phyloP scores from a whole-genome alignment of 1,140 invertebrate genomes.

The Subanguina moxae region DNA sequence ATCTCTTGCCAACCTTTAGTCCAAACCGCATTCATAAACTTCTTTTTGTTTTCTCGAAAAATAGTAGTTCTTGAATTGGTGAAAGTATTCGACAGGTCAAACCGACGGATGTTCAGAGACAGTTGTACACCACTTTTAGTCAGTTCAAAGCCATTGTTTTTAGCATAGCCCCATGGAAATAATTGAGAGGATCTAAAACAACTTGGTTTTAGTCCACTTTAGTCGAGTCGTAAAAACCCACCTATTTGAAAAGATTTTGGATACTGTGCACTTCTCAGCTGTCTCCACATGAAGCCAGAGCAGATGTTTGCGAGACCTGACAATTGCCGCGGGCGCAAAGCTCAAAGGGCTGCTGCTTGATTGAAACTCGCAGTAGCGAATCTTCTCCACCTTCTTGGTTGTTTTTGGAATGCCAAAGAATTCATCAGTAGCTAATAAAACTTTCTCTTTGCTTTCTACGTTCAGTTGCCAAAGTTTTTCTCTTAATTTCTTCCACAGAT shows the following conservation, averaged over 20 bases:
- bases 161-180: slow-evolving; percentile 1
- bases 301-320: not conserved
- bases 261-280: not conserved
- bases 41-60: slow-evolving; percentile 2
- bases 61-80: not conserved
- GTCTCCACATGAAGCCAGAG: not conserved
- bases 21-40: slow-evolving; percentile 1
- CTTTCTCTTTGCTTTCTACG: not conserved
- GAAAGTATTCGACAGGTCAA: not conserved
- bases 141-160: not conserved
- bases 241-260: not conserved
- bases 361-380: not conserved
- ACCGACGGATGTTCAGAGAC: not conserved
- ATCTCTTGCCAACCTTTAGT: not conserved
- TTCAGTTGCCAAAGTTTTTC: not conserved
- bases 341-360: not conserved
- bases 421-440: not conserved
- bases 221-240: too few species aligned
- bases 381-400: not conserved
- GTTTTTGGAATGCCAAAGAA: not conserved
- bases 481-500: not conserved
- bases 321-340: not conserved
- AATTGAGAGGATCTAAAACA: not conserved
- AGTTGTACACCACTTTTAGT: not conserved
- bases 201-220: too few species aligned